These are phyloP conservation scores for Hybognathus amarus DNA, from an alignment of 2,797 vertebrate genomes.

Conservation along the genomic window DNA sequence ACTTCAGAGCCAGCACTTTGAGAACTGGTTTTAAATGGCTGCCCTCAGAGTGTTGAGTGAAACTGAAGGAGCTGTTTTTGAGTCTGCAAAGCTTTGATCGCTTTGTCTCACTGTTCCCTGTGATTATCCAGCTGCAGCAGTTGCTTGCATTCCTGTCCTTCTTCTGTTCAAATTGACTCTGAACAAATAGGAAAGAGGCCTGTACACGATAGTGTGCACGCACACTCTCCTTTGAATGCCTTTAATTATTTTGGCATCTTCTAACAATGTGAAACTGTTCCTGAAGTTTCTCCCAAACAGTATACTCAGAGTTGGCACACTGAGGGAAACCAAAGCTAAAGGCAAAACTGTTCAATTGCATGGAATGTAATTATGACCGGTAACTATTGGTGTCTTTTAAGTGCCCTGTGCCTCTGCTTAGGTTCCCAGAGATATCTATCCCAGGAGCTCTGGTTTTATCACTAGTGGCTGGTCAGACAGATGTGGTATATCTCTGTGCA, in stretches of 20 bases:
- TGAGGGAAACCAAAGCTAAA: conserved; percentile 66
- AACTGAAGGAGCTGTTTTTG: conserved; percentile 23
- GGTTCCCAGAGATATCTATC: conserved; percentile 80
- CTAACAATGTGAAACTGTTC: conserved; percentile 37
- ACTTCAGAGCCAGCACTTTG: conserved; percentile 67
- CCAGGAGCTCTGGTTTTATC: conserved; percentile 80
- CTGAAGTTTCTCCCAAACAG: conserved; percentile 67
- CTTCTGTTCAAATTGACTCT: conserved; percentile 37
- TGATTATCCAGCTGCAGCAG: conserved; percentile 20
- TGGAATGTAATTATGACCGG: conserved; percentile 73
- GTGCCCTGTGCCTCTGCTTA: conserved; percentile 78
- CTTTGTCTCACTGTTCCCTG: conserved; percentile 37
- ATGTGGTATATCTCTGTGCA: conserved; percentile 79
- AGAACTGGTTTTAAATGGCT: not conserved
- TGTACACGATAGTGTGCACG: not conserved
- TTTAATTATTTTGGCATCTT: conserved; percentile 12
- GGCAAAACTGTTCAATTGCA: conserved; percentile 67
- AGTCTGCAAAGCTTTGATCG: conserved; percentile 39
- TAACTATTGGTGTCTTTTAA: conserved; percentile 67
- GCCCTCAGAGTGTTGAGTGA: conserved; percentile 28
- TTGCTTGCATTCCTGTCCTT: conserved; percentile 31
- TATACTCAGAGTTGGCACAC: conserved; percentile 69
- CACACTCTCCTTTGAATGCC: conserved; percentile 28
- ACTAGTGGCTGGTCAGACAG: conserved; percentile 77
- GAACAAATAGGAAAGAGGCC: not conserved